Percentiles rank a stretch among this genome's conserved stretches.
These are phyloP conservation scores for Bombus fervidus DNA, from an alignment of 1,140 invertebrate species.

Conservation along the genomic window DNA sequence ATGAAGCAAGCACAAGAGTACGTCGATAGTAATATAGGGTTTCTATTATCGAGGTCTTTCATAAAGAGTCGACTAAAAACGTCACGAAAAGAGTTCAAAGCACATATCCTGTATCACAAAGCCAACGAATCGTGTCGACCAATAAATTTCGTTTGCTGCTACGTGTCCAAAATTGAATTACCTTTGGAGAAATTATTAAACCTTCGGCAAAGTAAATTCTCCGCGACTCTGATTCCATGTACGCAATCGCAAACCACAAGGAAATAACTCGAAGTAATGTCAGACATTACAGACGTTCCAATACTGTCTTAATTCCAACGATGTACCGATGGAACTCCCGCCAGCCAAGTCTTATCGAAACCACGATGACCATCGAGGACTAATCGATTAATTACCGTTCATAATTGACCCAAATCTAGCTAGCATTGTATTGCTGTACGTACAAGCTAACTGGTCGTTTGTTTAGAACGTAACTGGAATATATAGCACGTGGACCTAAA, in stretches of 20 bases:
- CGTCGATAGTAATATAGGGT: too few species aligned
- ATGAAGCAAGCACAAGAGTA: not conserved
- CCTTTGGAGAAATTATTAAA: not conserved
- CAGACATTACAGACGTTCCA: slow-evolving; percentile 5
- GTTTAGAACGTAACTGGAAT: not conserved
- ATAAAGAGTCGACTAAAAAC: too few species aligned
- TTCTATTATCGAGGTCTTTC: too few species aligned
- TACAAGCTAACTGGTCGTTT: not conserved
- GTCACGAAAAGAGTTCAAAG: too few species aligned
- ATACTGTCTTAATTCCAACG: slow-evolving; percentile 26
- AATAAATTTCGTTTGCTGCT: not conserved
- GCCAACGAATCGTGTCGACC: too few species aligned
- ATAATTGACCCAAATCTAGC: not conserved
- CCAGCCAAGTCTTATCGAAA: slow-evolving; percentile 8
- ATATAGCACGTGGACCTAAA: not conserved
- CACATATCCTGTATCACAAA: too few species aligned
- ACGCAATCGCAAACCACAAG: not conserved
- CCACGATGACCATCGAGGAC: slow-evolving; percentile 15
- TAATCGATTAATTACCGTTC: slow-evolving; percentile 36
- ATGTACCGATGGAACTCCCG: slow-evolving; percentile 18
- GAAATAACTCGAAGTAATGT: slow-evolving; percentile 4
- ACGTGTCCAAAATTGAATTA: not conserved
- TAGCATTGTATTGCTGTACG: not conserved
- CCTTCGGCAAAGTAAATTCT: not conserved
- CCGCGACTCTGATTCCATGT: not conserved